Percentiles rank a stretch among this genome's conserved stretches.
phyloP scores from a whole-genome alignment of 2,113 vertebrate species.

The Beaufortia kweichowensis region DNA sequence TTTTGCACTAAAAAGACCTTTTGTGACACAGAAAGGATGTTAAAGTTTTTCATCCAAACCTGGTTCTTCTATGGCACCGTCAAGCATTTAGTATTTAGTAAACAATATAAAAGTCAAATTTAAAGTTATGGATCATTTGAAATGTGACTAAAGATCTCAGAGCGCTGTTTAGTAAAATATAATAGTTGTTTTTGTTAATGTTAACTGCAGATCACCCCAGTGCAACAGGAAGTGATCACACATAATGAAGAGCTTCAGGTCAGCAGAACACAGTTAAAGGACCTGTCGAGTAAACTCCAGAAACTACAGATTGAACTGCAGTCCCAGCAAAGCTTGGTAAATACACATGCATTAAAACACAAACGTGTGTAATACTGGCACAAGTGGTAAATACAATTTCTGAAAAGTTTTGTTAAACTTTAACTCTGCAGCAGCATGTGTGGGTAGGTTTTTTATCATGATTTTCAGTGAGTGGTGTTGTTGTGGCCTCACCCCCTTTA shows the following conservation, averaged over 20 bases:
- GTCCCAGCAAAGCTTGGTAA: slow-evolving; percentile 80
- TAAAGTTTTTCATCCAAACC: no score
- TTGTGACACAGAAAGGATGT: no score
- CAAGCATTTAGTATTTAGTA: no score
- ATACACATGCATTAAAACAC: background rate
- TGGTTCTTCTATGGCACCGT: no score
- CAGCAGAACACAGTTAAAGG: slow-evolving; percentile 73
- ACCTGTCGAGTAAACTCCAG: slow-evolving; percentile 75
- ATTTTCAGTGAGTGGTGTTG: background rate
- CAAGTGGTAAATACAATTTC: no score
- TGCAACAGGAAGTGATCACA: slow-evolving; percentile 75
- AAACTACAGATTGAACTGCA: slow-evolving; percentile 83
- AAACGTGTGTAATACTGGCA: no score
- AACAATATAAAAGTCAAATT: no score
- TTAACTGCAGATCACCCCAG: slow-evolving; percentile 69
- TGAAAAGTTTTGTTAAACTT: background rate
- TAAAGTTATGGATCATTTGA: no score
- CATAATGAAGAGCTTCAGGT: slow-evolving; percentile 71
- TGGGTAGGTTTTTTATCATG: background rate
- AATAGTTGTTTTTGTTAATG: background rate
- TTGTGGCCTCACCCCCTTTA: slow-evolving; percentile 14
- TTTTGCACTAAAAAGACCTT: no score
- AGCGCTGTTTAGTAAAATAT: background rate
- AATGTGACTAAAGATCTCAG: no score
- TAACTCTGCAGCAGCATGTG: slow-evolving; percentile 32